phyloP scores from a whole-genome alignment of 2,888 invertebrate genomes.

The Falcaria lacertinaria region DNA sequence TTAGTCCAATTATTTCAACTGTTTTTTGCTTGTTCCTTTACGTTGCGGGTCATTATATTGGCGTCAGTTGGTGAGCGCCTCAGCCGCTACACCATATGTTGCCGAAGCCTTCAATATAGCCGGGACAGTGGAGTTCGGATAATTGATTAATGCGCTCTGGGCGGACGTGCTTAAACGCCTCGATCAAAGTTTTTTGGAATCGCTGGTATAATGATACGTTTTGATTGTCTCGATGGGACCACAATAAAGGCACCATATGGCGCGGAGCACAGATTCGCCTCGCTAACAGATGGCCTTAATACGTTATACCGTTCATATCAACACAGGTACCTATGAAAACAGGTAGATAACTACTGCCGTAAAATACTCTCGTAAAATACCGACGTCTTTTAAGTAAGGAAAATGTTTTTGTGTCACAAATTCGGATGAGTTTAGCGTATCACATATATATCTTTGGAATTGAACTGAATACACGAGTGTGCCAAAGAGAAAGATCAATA shows the following conservation, averaged over 20 bases:
- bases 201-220: slow-evolving; percentile 70
- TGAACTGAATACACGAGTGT: no score
- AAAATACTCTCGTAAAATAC: background rate
- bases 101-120: slow-evolving; percentile 59
- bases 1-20: slow-evolving; percentile 67
- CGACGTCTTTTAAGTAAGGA: background rate
- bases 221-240: slow-evolving; percentile 61
- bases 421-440: background rate
- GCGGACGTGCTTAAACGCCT: slow-evolving; percentile 71
- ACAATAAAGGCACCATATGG: slow-evolving; percentile 65
- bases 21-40: slow-evolving; percentile 61
- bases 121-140: slow-evolving; percentile 66
- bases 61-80: slow-evolving; percentile 73
- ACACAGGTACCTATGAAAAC: slow-evolving; percentile 3
- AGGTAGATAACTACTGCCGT: slow-evolving; percentile 7
- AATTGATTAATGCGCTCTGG: slow-evolving; percentile 73
- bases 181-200: slow-evolving; percentile 65
- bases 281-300: slow-evolving; percentile 43
- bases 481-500: no score
- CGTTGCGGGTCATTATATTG: slow-evolving; percentile 59
- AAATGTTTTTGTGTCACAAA: background rate
- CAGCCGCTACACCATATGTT: slow-evolving; percentile 64
- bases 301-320: slow-evolving; percentile 8
- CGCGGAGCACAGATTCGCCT: slow-evolving; percentile 53
- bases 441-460: no score